Evolutionary conservation across 1,140 invertebrate genomes (phyloP), one percentile per base, ranked within the genome.

Genomic region (Aphaenogaster rudis): DNA sequence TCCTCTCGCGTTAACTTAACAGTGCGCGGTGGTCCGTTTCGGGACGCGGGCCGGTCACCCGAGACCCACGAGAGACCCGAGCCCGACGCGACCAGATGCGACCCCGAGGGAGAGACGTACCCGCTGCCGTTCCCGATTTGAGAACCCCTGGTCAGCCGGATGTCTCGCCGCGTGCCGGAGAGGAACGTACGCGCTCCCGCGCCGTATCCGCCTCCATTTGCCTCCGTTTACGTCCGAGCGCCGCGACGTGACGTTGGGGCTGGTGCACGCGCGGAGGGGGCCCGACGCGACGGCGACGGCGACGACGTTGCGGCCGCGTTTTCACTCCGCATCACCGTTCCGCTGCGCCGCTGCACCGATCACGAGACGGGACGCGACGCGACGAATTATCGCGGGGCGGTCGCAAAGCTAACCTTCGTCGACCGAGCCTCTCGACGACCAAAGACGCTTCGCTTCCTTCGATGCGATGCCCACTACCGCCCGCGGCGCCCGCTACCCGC

Each of bases 91-190:
- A 39, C 54, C 5, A 17, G 50, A 50, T 17, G 11, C 21, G 21
- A 28, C 21, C 21, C 21, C 48, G 45, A 64, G 11, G 15, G 21
- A 28, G 50, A 72, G 72, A 90, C 85, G 42, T 85, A 90, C 88
- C 76, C 81, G 85, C 6, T 76, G 87, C 45, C 90, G 80, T 88
- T 90, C 88, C 86, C 76, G 90, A 72, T 71, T 92, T 88, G 90
- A 91, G 91, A 86, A 92, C 81, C 91, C 59, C 91, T 90, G 89
- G 66, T 48, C 42, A 33, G 57, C 42, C 80, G n/a, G 79, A 85
- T 57, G 79, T 79, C 80, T 80, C 76, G 78, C 76, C 76, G 85
- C 81, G 57, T 11, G 42, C 6, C 52, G n/a, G 78, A 88, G 79
- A 87, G 77, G 88, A 91, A 85, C 61, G 76, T 88, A 82, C 71